Evolutionary conservation across 2,797 vertebrate genomes (phyloP), one percentile per base, ranked within the genome.

Genomic region (Melanotaenia nigrans): DNA sequence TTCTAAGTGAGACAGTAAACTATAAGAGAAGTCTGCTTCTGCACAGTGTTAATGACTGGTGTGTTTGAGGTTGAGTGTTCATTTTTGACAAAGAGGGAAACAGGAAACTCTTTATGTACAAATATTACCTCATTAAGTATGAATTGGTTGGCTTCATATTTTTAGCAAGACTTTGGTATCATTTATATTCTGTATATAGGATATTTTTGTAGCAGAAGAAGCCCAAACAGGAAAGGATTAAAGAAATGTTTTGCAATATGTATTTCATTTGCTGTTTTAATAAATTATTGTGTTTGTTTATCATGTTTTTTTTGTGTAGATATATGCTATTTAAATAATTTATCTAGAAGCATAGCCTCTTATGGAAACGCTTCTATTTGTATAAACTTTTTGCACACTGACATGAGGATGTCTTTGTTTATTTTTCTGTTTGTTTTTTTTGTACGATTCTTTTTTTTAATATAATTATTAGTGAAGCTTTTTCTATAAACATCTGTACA

Each of bases 311-410:
- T 96, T 93, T 96, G 93, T 99, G 96, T 99, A 98, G 96, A 99
- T 98, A 96, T 64, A 96, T 76, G 96, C 97, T 99, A 99, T 99
- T 99, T 99, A 99, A 99, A 95, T 99, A 99, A 99, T 98, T 99
- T 99, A 99, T 99, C 96, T 94, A 92, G 96, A 97, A 96, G 95
- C 94, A 94, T 94, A 95, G 95, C 95, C 95, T 94, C 93, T 95
- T 95, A 95, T 93, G 94, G 94, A 96, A 95, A 95, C 95, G 93
- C 96, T 97, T 97, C 95, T 97, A 95, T 97, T 94, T 99, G 97
- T 99, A 98, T 97, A 97, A 97, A 95, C 94, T 89, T 94, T 99
- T 99, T 99, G 97, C 97, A 98, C 97, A 98, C 94, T 96, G 96
- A 97, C 95, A 93, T 92, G 92, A 98, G 96, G 93, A 96, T 94